phyloP scores from a whole-genome alignment of 30 jellyfish, hydroid and myxozoan species.

The Hydractinia echinata region DNA sequence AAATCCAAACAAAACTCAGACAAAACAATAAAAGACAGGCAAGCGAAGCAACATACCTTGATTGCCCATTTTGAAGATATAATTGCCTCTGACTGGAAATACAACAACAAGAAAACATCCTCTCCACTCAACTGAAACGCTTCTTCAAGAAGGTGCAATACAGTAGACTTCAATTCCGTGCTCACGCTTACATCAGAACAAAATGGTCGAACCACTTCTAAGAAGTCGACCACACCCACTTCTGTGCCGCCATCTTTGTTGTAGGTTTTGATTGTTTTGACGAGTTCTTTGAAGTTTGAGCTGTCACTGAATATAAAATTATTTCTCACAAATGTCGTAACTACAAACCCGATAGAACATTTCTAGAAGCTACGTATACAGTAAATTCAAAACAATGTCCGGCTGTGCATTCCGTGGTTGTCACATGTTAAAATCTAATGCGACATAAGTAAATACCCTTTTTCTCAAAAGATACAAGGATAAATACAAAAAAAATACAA shows the following conservation, averaged over 20 bases:
- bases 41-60: conserved; percentile 31
- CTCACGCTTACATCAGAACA: conserved; percentile 59
- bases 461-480: no score
- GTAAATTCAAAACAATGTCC: no score
- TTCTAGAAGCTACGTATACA: not conserved
- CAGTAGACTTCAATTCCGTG: conserved; percentile 52
- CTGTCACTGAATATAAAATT: not conserved
- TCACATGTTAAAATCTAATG: no score
- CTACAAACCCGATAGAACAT: not conserved
- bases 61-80: conserved; percentile 52
- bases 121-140: conserved; percentile 66
- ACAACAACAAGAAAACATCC: conserved; percentile 58
- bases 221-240: conserved; percentile 62
- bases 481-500: no score
- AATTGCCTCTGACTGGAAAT: conserved; percentile 72
- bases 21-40: not conserved
- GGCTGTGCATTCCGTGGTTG: no score
- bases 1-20: no score
- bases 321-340: not conserved
- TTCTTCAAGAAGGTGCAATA: conserved; percentile 53
- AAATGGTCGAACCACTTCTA: conserved; percentile 73
- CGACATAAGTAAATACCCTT: no score
- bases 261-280: conserved; percentile 41
- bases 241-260: conserved; percentile 38
- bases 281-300: conserved; percentile 5